Percentiles rank a stretch among this genome's conserved stretches.
Evolutionary conservation across 2,797 vertebrate species (phyloP).

Genomic region (Enteromius afrohamiltoni): DNA sequence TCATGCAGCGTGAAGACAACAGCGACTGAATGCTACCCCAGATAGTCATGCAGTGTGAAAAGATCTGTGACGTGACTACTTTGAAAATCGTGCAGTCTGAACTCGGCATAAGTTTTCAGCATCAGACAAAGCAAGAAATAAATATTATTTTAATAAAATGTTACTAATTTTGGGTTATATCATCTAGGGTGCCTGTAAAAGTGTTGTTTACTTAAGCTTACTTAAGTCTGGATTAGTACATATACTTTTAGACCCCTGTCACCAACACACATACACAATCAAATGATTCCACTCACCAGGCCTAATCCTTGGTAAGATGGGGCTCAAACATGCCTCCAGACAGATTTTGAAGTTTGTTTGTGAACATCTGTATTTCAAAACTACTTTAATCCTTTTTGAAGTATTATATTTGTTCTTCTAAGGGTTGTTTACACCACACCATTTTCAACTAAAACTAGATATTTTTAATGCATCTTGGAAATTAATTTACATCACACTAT

Average conservation of each 20-base stretch:
- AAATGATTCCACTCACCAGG: neutral
- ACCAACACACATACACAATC: neutral
- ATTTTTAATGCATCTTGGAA: neutral
- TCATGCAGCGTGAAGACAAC: no score
- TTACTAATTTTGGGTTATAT: neutral
- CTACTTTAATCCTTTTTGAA: neutral
- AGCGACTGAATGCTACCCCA: no score
- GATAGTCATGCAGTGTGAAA: no score
- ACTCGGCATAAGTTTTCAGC: neutral
- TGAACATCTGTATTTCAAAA: neutral
- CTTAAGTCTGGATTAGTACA: neutral
- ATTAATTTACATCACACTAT: neutral
- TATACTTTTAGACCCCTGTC: neutral
- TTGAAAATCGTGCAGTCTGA: no score
- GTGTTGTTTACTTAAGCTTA: neutral
- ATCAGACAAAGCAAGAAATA: neutral
- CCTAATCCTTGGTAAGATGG: conserved; percentile 29
- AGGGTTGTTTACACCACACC: neutral
- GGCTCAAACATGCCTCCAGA: conserved; percentile 1
- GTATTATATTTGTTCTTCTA: conserved; percentile 8
- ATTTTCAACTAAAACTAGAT: neutral
- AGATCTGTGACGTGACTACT: no score
- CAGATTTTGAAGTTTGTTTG: conserved; percentile 2
- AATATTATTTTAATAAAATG: neutral
- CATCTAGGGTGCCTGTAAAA: neutral